phyloP scores from a whole-genome alignment of 2,113 vertebrate species.

The Mirza zaza region DNA sequence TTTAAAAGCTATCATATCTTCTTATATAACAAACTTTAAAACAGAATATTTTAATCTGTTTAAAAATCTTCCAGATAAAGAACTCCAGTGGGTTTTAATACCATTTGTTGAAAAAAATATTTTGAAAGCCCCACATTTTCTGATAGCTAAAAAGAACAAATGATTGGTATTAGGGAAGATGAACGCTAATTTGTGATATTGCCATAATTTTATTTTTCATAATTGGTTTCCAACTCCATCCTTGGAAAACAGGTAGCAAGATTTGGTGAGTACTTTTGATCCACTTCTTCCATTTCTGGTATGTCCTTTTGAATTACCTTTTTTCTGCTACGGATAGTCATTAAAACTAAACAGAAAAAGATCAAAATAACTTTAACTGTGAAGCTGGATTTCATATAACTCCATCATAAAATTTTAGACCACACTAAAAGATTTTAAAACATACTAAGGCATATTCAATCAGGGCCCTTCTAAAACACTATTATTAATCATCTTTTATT shows the following conservation, averaged over 20 bases:
- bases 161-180: not conserved
- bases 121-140: not conserved
- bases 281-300: not conserved
- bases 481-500: conserved; percentile 27
- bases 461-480: not conserved
- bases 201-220: not conserved
- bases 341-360: conserved; percentile 2
- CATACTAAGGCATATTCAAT: not conserved
- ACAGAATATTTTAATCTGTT: conserved; percentile 1
- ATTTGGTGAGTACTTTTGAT: not conserved
- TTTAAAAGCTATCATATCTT: not conserved
- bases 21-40: conserved; percentile 28
- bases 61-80: not conserved
- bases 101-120: not conserved
- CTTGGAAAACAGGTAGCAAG: not conserved
- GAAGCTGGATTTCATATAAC: conserved; percentile 5
- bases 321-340: not conserved
- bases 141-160: not conserved
- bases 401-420: not conserved
- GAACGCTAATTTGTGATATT: not conserved
- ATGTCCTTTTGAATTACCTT: not conserved
- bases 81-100: not conserved
- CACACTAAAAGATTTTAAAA: not conserved
- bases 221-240: not conserved
- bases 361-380: conserved; percentile 11